Evolutionary conservation across 2,113 vertebrate species (phyloP).

Genomic region (Poeciliopsis retropinna): DNA sequence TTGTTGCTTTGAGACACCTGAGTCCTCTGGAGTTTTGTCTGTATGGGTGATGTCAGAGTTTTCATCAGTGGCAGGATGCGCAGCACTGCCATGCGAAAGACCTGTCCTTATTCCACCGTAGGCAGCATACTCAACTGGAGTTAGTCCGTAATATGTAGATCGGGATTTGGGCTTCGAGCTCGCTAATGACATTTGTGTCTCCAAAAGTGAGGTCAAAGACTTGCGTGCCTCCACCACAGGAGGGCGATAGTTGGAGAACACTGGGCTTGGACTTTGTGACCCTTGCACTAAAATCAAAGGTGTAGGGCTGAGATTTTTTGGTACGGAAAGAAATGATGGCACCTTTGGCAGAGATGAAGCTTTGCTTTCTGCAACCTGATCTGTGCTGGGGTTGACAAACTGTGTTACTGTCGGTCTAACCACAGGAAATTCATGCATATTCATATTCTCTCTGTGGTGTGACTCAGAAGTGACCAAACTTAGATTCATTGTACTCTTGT

Average conservation of each 20-base stretch:
- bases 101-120: conserved; percentile 72
- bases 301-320: conserved; percentile 34
- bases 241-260: conserved; percentile 20
- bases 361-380: conserved; percentile 38
- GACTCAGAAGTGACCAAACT: conserved; percentile 25
- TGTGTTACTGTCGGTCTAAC: conserved; percentile 40
- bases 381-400: conserved; percentile 25
- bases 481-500: conserved; percentile 24
- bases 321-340: conserved; percentile 49
- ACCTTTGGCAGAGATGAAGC: conserved; percentile 54
- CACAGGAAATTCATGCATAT: conserved; percentile 16
- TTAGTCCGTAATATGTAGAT: conserved; percentile 79
- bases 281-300: conserved; percentile 27
- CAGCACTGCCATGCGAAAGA: conserved; percentile 35
- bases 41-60: conserved; percentile 33
- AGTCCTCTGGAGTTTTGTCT: conserved; percentile 27
- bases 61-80: conserved; percentile 21
- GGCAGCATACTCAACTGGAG: conserved; percentile 74
- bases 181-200: conserved; percentile 59
- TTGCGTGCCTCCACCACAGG: conserved; percentile 67
- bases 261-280: conserved; percentile 30
- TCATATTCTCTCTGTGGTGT: conserved; percentile 32
- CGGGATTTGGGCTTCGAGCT: conserved; percentile 65
- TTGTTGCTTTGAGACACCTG: conserved; percentile 26
- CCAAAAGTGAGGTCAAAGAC: conserved; percentile 68